Evolutionary conservation across 1,140 invertebrate species (phyloP), one percentile per base, ranked within the genome.

Genomic region (Heliconius congener): DNA sequence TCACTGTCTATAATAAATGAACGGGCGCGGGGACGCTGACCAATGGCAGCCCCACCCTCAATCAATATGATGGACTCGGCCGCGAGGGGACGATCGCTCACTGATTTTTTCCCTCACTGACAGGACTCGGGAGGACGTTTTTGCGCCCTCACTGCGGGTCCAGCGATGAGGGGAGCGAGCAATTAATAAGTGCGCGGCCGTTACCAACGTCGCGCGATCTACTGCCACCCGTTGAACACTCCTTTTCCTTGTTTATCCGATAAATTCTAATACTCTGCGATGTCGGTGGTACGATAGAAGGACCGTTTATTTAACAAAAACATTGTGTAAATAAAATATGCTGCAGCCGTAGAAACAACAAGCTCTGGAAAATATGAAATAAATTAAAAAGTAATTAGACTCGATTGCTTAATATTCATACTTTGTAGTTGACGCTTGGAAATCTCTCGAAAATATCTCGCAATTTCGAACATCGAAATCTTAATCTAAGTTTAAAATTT

Each of bases 401-500:
- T 80, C 81, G 88, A 90, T 90, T 88, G 85, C 90, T 92, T 89
- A 87, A 92, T 91, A 93, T 92, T 92, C 89, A 92, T 93, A 90
- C 85, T 87, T 85, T 85, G 87, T 84, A 89, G 84, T 88, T 83
- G 87, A 80, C 82, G 87, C 86, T 84, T 81, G 84, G 85, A 84
- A 91, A 90, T 88, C 87, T 92, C 85, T 84, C 84, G 84, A 90
- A 90, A 93, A 92, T 90, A 90, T 93, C 88, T 89, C 86, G 84
- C 87, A 89, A 86, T 91, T 92, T 92, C 86, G 90, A 92, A 93
- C 91, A 87, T 91, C 88, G 86, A 91, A 94, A 93, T 93, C 92
- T 93, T 93, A 94, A 94, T 94, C 93, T 94, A 94, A 94, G 93
- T 94, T 94, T 94, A 94, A 93, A 94, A 91, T 93, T 94, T 94